These are phyloP conservation scores for Amazona guildingii DNA, from an alignment of 2,113 vertebrate genomes.

Conservation along the genomic window DNA sequence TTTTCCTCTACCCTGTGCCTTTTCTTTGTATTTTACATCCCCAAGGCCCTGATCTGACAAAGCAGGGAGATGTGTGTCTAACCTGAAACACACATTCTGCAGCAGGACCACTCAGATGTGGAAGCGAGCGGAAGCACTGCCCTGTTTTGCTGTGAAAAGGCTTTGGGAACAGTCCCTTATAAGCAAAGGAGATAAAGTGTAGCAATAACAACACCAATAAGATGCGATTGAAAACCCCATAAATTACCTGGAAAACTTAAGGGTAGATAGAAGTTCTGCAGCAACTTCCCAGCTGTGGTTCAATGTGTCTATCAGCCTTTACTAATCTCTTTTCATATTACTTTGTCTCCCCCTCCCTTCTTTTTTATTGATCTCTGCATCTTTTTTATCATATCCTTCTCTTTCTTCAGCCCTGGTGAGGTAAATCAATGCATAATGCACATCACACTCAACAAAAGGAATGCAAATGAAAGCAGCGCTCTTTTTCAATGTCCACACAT, in stretches of 20 bases:
- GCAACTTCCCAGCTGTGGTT: slow-evolving; percentile 12
- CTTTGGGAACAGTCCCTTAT: background rate
- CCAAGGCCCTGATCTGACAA: background rate
- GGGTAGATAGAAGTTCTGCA: slow-evolving; percentile 15
- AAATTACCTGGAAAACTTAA: slow-evolving; percentile 41
- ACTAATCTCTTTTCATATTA: slow-evolving; percentile 54
- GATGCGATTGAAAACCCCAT: background rate
- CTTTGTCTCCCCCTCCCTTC: slow-evolving; percentile 17
- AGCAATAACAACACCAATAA: slow-evolving; percentile 21
- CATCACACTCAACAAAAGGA: slow-evolving; percentile 63
- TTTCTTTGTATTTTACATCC: background rate
- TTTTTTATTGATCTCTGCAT: slow-evolving; percentile 62
- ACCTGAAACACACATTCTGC: background rate
- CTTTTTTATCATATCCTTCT: slow-evolving; percentile 61
- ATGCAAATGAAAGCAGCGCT: slow-evolving; percentile 62
- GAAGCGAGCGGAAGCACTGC: background rate
- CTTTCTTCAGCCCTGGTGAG: slow-evolving; percentile 44
- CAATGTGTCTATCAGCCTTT: slow-evolving; percentile 43
- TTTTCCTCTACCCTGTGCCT: background rate
- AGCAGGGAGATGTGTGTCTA: background rate
- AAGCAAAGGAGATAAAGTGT: background rate
- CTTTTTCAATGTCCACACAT: slow-evolving; percentile 22
- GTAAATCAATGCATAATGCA: slow-evolving; percentile 66
- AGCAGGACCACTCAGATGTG: background rate
- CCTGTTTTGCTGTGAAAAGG: background rate